Conservation (phyloP, 2,888 invertebrate species). For the Chelonus formosanus region DNA sequence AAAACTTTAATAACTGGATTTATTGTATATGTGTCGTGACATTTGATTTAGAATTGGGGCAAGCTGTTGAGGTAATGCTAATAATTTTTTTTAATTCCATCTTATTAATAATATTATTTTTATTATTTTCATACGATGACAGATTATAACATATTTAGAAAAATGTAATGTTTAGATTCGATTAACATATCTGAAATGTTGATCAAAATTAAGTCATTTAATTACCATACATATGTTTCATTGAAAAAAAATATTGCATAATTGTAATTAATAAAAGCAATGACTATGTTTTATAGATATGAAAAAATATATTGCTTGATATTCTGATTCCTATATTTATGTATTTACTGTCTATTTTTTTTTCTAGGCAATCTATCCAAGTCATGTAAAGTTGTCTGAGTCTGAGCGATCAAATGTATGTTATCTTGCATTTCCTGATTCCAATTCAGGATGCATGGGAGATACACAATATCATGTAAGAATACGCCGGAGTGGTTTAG, state of each 20-base stretch:
- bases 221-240: too few species aligned
- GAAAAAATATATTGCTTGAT: too few species aligned
- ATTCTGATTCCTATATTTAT: too few species aligned
- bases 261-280: too few species aligned
- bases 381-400: conserved; percentile 79
- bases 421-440: conserved; percentile 98
- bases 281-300: too few species aligned
- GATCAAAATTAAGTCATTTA: too few species aligned
- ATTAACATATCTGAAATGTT: too few species aligned
- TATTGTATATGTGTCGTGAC: conserved; percentile 98
- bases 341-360: conserved; percentile 26
- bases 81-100: conserved; percentile 4
- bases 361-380: conserved; percentile 80
- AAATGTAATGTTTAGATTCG: too few species aligned
- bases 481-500: conserved; percentile 73
- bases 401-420: conserved; percentile 94
- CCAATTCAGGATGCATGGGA: conserved; percentile 98
- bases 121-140: too few species aligned
- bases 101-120: not conserved
- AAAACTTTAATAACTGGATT: conserved; percentile 90
- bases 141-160: too few species aligned
- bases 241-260: too few species aligned
- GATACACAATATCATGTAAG: conserved; percentile 97
- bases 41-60: conserved; percentile 97
- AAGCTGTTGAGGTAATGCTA: conserved; percentile 86